phyloP scores from a whole-genome alignment of 2,113 vertebrate species.

The Indri indri region DNA sequence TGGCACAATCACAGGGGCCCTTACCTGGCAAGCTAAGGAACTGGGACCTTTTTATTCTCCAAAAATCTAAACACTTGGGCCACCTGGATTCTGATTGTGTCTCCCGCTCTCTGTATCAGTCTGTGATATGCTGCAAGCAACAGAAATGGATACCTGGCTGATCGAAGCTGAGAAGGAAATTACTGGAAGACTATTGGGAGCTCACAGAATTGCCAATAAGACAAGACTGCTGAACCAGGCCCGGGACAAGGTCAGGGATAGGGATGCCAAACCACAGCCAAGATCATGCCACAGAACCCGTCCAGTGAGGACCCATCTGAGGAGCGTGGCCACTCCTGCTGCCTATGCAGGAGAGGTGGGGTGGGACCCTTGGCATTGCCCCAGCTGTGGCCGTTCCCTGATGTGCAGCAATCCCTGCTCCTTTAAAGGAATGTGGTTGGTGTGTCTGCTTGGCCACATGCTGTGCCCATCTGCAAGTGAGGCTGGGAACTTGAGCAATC shows the following conservation, averaged over 20 bases:
- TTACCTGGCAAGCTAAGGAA: background rate
- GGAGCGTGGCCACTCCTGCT: background rate
- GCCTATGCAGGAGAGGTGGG: background rate
- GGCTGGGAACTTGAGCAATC: background rate
- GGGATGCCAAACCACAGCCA: background rate
- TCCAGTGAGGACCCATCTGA: background rate
- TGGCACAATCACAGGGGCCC: background rate
- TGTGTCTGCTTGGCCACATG: background rate
- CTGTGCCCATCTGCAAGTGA: background rate
- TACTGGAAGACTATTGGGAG: background rate
- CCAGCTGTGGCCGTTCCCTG: background rate
- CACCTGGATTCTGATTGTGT: background rate
- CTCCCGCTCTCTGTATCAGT: background rate
- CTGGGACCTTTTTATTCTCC: background rate
- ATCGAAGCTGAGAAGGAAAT: constrained; percentile 18
- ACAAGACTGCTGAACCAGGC: background rate
- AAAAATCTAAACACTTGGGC: background rate
- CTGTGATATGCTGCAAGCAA: background rate
- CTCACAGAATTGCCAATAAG: background rate
- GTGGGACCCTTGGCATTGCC: background rate
- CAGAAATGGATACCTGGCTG: background rate
- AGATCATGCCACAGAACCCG: background rate
- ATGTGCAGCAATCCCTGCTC: background rate
- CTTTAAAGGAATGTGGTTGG: background rate
- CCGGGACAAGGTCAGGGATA: background rate